These are phyloP conservation scores for Tridacna crocea DNA, from an alignment of 2,888 invertebrate species.

Conservation along the genomic window DNA sequence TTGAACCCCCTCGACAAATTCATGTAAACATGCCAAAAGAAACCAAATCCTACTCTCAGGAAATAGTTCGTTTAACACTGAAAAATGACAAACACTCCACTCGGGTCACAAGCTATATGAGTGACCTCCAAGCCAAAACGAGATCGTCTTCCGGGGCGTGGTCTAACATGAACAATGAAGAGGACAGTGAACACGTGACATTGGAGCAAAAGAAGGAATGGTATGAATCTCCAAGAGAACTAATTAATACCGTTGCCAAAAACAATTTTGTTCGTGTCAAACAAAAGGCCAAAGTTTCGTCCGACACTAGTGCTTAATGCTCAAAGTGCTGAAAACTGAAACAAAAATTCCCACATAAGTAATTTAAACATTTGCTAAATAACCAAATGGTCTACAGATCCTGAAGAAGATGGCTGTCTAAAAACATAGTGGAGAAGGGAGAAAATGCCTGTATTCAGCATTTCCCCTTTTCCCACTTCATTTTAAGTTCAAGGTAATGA, in stretches of 20 bases:
- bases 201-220: constrained; percentile 2
- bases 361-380: too few species aligned
- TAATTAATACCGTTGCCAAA: constrained; percentile 41
- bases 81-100: constrained; percentile 72
- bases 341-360: too few species aligned
- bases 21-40: constrained; percentile 63
- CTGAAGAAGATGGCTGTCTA: too few species aligned
- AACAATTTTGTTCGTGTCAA: constrained; percentile 42
- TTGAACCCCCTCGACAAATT: constrained; percentile 45
- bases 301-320: not conserved
- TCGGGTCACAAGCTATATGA: constrained; percentile 74
- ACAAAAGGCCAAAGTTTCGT: not conserved
- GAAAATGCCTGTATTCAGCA: too few species aligned
- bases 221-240: constrained; percentile 39
- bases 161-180: not conserved
- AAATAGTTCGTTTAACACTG: constrained; percentile 69
- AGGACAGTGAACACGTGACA: not conserved
- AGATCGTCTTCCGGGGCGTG: not conserved
- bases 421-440: too few species aligned
- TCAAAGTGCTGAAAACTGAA: too few species aligned
- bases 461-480: too few species aligned
- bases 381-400: too few species aligned
- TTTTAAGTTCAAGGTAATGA: too few species aligned
- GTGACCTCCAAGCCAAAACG: constrained; percentile 58
- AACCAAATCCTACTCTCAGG: constrained; percentile 55